Percentiles rank a stretch among this genome's conserved stretches.
phyloP scores from a whole-genome alignment of 2,888 invertebrate genomes.

The Diaperis boleti region DNA sequence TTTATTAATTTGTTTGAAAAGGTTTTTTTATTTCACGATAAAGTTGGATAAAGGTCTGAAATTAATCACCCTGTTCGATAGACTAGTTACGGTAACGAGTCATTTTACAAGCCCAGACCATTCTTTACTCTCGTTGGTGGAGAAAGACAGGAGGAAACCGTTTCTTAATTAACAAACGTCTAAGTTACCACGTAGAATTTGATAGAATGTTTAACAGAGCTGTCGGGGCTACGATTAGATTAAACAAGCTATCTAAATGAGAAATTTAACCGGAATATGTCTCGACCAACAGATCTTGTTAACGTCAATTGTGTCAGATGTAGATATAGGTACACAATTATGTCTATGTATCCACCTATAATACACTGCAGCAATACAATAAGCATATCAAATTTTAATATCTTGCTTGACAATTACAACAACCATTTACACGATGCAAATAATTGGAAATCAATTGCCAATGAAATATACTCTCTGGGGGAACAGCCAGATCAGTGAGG shows the following conservation, averaged over 20 bases:
- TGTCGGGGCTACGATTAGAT: conserved; percentile 38
- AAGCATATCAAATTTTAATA: conserved; percentile 15
- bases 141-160: conserved; percentile 1
- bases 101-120: conserved; percentile 13
- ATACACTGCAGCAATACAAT: neutral
- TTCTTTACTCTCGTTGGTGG: conserved; percentile 2
- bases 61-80: conserved; percentile 17
- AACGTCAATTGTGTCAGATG: conserved; percentile 21
- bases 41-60: conserved; percentile 13
- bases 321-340: neutral
- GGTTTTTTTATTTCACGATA: conserved; percentile 17
- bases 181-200: conserved; percentile 33
- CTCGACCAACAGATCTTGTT: conserved; percentile 14
- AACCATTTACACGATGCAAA: neutral
- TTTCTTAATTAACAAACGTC: conserved; percentile 38
- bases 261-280: conserved; percentile 34
- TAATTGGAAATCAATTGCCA: neutral
- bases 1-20: conserved; percentile 20
- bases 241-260: conserved; percentile 35
- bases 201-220: conserved; percentile 35
- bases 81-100: conserved; percentile 8
- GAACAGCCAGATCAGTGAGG: neutral
- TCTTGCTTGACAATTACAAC: neutral
- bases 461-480: neutral
- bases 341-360: neutral